Evolutionary conservation across 2,113 vertebrate species (phyloP), one percentile per base, ranked within the genome.

Genomic region (Nerophis lumbriciformis): DNA sequence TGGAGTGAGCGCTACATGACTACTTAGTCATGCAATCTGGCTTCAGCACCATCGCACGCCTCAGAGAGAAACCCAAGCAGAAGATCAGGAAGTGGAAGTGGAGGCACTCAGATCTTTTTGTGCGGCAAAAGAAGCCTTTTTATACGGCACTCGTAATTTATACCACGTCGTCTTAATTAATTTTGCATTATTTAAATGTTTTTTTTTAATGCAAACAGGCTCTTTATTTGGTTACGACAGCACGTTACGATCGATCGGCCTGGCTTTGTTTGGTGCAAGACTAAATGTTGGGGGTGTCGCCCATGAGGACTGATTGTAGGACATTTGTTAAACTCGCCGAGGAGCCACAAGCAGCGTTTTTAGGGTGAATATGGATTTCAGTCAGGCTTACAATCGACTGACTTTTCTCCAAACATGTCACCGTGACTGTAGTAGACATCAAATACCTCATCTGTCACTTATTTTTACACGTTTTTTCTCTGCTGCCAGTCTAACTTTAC

Each of bases 21-120:
- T 80, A 84, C 87, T 90, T 87, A 90, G 78, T 82, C 78, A 87
- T 85, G 83, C 84, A 90, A 88, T 89, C 84, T 88, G 87, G 81
- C 78, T 79, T 55, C 71, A 67, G 72, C 77, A 72, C 78, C 56
- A 21, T 9, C 52, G 77, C 75, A 66, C 44, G 59, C 64, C 72
- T 60, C 37, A 48, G 69, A 75, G 57, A 68, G 69, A 71, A 79
- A 79, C 72, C 78, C 73, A 74, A 72, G 77, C 77, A 60, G 78
- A 71, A 81, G 78, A 84, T 84, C 80, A 85, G 86, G 78, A 84
- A 82, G 77, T 67, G 71, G 70, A 83, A 84, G 78, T 80, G 83
- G 80, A 83, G 85, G 76, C 77, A 74, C 76, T 89, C 76, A 82
- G 71, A 87, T 87, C 80, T 88, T 87, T 28, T 87, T 87, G 80